Evolutionary conservation across 2,888 invertebrate species (phyloP).

Genomic region (Eledone cirrhosa): DNA sequence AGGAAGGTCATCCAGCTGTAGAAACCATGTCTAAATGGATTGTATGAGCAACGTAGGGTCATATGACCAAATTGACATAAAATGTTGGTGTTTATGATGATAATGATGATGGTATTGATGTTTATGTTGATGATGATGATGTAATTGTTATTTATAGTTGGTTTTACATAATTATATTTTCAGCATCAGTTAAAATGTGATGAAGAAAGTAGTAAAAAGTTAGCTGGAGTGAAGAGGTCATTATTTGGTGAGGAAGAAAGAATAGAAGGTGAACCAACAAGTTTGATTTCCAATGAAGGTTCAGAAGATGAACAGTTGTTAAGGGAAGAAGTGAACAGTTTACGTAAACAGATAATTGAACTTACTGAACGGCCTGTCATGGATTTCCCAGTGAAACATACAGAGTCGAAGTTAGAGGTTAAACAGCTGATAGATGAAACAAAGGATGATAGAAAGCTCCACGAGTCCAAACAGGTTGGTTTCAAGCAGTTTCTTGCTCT

Average conservation of each 20-base stretch:
- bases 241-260: neutral
- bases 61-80: no score
- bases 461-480: no score
- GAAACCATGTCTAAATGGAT: no score
- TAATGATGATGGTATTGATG: no score
- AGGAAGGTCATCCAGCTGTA: no score
- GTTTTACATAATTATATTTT: no score
- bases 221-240: neutral
- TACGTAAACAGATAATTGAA: constrained; percentile 19
- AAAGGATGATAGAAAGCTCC: neutral
- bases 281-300: neutral
- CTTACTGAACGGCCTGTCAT: constrained; percentile 1
- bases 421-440: neutral
- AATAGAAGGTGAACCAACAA: neutral
- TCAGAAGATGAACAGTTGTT: constrained; percentile 11
- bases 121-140: no score
- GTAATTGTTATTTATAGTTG: no score
- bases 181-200: no score
- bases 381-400: neutral
- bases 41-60: no score
- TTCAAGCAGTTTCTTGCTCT: neutral
- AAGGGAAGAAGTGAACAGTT: constrained; percentile 21
- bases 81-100: no score
- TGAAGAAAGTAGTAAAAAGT: no score
- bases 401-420: neutral